A percentile compares a stretch with the other conserved stretches of the same genome.
Evolutionary conservation across 1,140 invertebrate genomes (phyloP).

Genomic region (Tetraneura akinire): DNA sequence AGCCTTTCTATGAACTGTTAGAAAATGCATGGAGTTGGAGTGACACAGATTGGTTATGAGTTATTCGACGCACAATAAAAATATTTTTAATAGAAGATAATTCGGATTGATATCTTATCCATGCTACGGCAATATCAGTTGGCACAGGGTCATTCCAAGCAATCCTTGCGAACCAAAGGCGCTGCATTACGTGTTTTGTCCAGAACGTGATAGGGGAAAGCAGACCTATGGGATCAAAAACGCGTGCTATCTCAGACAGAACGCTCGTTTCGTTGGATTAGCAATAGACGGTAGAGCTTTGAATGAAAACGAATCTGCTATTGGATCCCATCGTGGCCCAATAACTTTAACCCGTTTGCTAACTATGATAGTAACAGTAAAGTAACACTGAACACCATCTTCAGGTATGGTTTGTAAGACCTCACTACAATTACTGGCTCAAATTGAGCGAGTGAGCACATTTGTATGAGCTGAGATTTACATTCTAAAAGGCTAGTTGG

Average conservation of each 20-base stretch:
- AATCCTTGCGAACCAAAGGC: conserved; percentile 56
- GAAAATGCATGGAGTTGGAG: conserved; percentile 2
- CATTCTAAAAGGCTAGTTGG: too few species aligned
- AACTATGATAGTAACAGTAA: not conserved
- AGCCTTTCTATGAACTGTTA: not conserved
- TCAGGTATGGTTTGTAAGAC: conserved; percentile 2
- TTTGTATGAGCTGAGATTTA: conserved; percentile 53
- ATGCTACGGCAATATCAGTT: conserved; percentile 53
- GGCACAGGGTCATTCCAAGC: conserved; percentile 58
- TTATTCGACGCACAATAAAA: not conserved
- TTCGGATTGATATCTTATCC: conserved; percentile 45
- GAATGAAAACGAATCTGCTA: too few species aligned
- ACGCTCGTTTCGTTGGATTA: conserved; percentile 20
- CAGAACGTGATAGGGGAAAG: conserved; percentile 56
- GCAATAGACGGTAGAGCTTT: too few species aligned
- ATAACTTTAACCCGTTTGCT: too few species aligned
- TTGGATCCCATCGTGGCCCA: too few species aligned
- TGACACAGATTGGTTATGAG: not conserved
- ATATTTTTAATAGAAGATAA: not conserved
- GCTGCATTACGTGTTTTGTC: conserved; percentile 59
- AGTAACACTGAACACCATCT: not conserved
- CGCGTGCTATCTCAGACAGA: conserved; percentile 56
- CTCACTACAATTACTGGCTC: conserved; percentile 38
- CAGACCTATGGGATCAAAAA: conserved; percentile 60
- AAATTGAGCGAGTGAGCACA: conserved; percentile 54